Conservation (phyloP, 2,113 vertebrate species). For the Melanocharis versteri region DNA sequence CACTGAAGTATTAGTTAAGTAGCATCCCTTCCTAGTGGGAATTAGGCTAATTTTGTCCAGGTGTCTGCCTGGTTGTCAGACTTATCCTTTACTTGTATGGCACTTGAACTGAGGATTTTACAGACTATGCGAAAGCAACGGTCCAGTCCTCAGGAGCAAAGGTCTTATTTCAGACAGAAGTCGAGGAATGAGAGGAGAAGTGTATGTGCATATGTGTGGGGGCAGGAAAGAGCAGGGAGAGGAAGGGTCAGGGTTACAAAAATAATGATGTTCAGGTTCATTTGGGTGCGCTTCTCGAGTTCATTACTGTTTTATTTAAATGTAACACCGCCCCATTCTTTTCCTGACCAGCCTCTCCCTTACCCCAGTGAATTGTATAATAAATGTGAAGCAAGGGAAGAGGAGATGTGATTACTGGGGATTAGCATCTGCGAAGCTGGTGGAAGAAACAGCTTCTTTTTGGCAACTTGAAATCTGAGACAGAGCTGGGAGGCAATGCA, state of each 20-base stretch:
- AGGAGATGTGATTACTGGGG: neutral
- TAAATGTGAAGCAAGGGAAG: neutral
- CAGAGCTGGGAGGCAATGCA: neutral
- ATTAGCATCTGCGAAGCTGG: neutral
- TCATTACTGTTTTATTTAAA: neutral
- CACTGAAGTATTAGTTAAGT: neutral
- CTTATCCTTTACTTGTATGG: neutral
- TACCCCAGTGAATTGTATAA: neutral
- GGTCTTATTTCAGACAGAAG: neutral
- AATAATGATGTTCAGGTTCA: neutral
- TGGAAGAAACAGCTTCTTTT: neutral
- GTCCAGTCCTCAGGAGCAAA: neutral
- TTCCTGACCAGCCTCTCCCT: neutral
- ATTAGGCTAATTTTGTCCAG: neutral
- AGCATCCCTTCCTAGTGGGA: neutral
- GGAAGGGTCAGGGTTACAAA: neutral
- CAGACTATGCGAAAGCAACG: neutral
- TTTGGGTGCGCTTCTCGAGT: neutral
- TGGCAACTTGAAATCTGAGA: neutral
- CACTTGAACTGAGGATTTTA: neutral
- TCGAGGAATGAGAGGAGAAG: neutral
- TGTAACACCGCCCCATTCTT: rapidly evolving
- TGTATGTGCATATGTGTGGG: rapidly evolving
- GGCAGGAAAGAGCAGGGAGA: neutral
- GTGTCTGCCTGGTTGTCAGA: neutral